A percentile compares a stretch with the other conserved stretches of the same genome.
Conservation (phyloP, 2,797 vertebrate species). For the Octomys mimax region DNA sequence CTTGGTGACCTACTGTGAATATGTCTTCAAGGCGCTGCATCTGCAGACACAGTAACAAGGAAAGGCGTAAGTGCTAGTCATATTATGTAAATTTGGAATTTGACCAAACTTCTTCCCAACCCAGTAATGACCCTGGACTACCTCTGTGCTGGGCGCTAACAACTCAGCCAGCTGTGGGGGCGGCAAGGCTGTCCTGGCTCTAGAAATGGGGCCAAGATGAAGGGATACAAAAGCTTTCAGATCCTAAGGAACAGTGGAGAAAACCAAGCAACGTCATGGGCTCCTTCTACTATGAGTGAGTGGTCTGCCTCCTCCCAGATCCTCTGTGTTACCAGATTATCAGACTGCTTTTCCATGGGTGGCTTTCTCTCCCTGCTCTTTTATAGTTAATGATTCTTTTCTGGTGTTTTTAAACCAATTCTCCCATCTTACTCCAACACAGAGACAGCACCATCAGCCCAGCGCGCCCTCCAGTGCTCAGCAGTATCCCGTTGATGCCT, state of each 20-base stretch:
- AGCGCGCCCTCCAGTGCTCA: background rate
- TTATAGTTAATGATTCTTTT: background rate
- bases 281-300: background rate
- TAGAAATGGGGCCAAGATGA: background rate
- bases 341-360: background rate
- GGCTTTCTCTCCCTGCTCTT: background rate
- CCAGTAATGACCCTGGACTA: background rate
- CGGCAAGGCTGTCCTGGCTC: background rate
- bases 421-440: background rate
- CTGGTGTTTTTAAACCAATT: slow-evolving; percentile 16
- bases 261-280: background rate
- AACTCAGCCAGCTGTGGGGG: background rate
- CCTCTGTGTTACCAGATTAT: background rate
- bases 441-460: background rate
- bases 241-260: background rate
- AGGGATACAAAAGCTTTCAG: background rate
- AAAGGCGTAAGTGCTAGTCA: background rate
- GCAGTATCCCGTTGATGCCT: background rate
- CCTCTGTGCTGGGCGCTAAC: background rate
- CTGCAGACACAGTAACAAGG: background rate
- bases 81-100: background rate
- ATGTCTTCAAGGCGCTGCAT: background rate
- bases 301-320: background rate
- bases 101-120: background rate
- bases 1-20: background rate